Percentiles rank a stretch among this genome's conserved stretches.
These are phyloP conservation scores for Lasioglossum villosulum DNA, from an alignment of 2,888 invertebrate species.

Conservation along the genomic window DNA sequence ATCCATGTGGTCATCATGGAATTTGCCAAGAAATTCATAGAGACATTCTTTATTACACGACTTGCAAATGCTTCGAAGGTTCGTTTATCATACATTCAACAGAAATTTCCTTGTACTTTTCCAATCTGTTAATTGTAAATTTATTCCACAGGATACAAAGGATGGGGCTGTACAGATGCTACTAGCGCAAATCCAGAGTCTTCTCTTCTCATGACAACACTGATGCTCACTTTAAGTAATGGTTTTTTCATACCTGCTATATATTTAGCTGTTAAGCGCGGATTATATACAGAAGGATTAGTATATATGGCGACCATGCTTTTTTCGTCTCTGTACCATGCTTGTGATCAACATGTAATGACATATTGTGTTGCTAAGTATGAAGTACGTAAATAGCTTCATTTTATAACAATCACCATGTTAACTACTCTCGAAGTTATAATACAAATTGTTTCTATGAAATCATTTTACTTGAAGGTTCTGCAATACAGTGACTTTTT, in stretches of 20 bases:
- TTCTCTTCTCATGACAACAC: constrained; percentile 79
- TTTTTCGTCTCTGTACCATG: constrained; percentile 87
- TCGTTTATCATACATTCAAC: constrained; percentile 35
- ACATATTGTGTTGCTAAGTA: constrained; percentile 84
- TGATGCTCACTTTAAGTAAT: constrained; percentile 87
- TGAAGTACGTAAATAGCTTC: constrained; percentile 76
- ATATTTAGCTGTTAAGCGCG: constrained; percentile 85
- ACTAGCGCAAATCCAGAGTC: constrained; percentile 84
- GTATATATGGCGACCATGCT: constrained; percentile 87
- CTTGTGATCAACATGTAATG: constrained; percentile 86
- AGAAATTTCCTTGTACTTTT: background rate
- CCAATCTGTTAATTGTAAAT: constrained; percentile 1
- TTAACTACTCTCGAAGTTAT: background rate
- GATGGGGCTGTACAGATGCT: constrained; percentile 87
- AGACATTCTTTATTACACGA: constrained; percentile 84
- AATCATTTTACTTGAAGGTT: constrained; percentile 78
- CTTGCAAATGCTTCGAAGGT: constrained; percentile 85
- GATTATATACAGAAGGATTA: constrained; percentile 86
- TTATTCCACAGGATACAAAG: constrained; percentile 85
- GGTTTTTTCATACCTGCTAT: constrained; percentile 87
- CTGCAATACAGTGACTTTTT: constrained; percentile 87
- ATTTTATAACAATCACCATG: constrained; percentile 16
- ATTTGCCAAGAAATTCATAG: constrained; percentile 85
- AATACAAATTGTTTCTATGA: constrained; percentile 7
- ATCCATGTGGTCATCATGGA: constrained; percentile 84